Base-by-base conservation (phyloP, 2,888 invertebrate genomes). In the Creontiades dilutus region DNA sequence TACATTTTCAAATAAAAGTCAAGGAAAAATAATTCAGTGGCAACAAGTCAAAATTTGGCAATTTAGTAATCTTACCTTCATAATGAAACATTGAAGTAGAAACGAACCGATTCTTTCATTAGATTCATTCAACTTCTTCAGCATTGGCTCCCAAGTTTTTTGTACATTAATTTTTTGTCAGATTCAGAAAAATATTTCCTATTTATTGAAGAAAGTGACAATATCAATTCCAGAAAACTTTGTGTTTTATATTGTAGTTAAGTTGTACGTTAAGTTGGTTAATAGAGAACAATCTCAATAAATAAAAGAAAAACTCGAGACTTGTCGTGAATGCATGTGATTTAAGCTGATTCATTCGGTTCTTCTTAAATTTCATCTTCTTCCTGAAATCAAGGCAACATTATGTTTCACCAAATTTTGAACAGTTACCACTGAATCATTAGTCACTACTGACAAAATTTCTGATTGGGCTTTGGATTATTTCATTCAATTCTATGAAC, bases 11-110 rank as follows among this genome's bases (percentile, higher is more conserved):
- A n/a, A n/a, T n/a, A n/a, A n/a, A n/a, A n/a, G n/a, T n/a, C n/a
- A n/a, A 9, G 61, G 61, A 68, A 23, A 68, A 68, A 68, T n/a
- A 80, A 82, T 82, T 82, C 82, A 82, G 82, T 82, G 82, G 82
- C 82, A 55, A 82, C 82, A 55, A 23, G 52, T 82, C 82, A n/a
- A 82, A 52, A 82, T 82, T 52, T 2, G 82, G 46, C 37, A n/a
- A 47, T 46, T 16, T 78, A 2, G 13, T n/a, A 28, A 14, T 78
- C 78, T 78, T 78, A 78, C 78, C 78, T 78, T 23, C n/a, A 68
- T 68, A 13, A 13, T 16, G 78, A 13, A 78, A 78, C 46, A 46
- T 5, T 23, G 23, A 68, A 23, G 13, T 0, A 27, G 13, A 5
- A 68, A 23, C 7, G 68, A 68, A 68, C 19, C 68, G 9, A 23